phyloP scores from a whole-genome alignment of 1,140 invertebrate genomes.

The Cepaea nemoralis region DNA sequence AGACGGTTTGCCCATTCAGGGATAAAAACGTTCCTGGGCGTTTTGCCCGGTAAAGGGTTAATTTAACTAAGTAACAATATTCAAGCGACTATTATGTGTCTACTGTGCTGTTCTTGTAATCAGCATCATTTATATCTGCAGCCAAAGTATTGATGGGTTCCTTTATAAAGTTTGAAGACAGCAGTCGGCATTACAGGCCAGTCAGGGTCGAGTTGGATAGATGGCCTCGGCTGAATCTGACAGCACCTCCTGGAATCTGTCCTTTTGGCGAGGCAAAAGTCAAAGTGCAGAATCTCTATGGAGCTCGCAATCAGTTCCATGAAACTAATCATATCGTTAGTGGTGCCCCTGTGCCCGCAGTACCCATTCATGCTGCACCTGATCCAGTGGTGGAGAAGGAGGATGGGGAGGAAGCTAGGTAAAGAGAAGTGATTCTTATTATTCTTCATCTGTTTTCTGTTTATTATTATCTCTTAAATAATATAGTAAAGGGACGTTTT shows the following conservation, averaged over 20 bases:
- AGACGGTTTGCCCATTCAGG: too few relatives aligned
- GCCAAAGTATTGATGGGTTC: constrained; percentile 52
- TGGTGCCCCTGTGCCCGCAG: not conserved
- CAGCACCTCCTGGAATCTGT: constrained; percentile 56
- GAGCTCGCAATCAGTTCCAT: not conserved
- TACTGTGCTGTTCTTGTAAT: too few relatives aligned
- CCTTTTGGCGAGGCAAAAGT: constrained; percentile 56
- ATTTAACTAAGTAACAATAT: too few relatives aligned
- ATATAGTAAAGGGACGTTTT: too few relatives aligned
- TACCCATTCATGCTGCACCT: not conserved
- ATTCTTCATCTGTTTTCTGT: too few relatives aligned
- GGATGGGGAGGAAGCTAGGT: not conserved
- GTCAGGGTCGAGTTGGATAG: constrained; percentile 47
- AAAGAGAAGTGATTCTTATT: not conserved
- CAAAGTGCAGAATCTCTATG: constrained; percentile 19
- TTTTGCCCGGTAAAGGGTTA: too few relatives aligned
- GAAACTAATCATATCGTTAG: not conserved
- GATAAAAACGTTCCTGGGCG: too few relatives aligned
- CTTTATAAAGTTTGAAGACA: constrained; percentile 58
- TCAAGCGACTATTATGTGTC: too few relatives aligned
- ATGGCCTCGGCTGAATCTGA: constrained; percentile 57
- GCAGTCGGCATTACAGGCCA: constrained; percentile 47
- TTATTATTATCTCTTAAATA: too few relatives aligned
- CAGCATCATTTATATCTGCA: constrained; percentile 37
- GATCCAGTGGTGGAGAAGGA: not conserved